Evolutionary conservation across 2,797 vertebrate genomes (phyloP).

Genomic region (Urosaurus nigricauda): DNA sequence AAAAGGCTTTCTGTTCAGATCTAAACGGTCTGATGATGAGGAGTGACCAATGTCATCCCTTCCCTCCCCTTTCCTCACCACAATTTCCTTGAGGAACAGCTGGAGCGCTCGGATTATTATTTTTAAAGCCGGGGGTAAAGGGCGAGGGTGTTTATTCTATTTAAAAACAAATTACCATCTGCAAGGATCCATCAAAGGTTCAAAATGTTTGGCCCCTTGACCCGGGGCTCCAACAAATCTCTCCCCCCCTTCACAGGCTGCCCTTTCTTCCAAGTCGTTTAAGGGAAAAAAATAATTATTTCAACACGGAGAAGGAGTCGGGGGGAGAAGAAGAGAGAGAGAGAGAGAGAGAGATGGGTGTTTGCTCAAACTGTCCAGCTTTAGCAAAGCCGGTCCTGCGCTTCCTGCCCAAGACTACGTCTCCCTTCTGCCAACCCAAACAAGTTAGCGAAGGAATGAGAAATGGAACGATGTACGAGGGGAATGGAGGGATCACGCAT

Average conservation of each 20-base stretch:
- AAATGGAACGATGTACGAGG: slow-evolving; percentile 50
- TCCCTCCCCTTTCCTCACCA: slow-evolving; percentile 20
- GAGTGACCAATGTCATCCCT: not conserved
- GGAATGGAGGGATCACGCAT: slow-evolving; percentile 54
- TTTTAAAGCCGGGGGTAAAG: rapidly evolving
- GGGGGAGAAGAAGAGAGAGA: not conserved
- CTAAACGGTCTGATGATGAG: not conserved
- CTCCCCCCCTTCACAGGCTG: not conserved
- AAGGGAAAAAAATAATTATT: slow-evolving; percentile 19
- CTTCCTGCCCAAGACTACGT: slow-evolving; percentile 17
- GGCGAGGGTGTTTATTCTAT: slow-evolving; percentile 34
- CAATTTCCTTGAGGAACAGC: slow-evolving; percentile 45
- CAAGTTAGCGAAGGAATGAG: slow-evolving; percentile 66
- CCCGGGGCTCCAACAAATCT: slow-evolving; percentile 11
- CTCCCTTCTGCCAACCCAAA: slow-evolving; percentile 58
- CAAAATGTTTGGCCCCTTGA: slow-evolving; percentile 35
- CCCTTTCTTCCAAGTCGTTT: not conserved
- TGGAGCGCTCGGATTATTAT: not conserved
- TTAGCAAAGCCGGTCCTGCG: not conserved
- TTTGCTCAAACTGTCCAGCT: not conserved
- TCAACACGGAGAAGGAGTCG: not conserved
- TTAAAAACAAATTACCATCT: slow-evolving; percentile 51
- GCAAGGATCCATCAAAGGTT: slow-evolving; percentile 35
- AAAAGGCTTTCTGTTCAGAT: not conserved
- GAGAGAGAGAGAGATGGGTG: not conserved